Percentiles rank a stretch among this genome's conserved stretches.
These are phyloP conservation scores for Nyctibius bracteatus DNA, from an alignment of 2,113 vertebrate species.

Conservation along the genomic window DNA sequence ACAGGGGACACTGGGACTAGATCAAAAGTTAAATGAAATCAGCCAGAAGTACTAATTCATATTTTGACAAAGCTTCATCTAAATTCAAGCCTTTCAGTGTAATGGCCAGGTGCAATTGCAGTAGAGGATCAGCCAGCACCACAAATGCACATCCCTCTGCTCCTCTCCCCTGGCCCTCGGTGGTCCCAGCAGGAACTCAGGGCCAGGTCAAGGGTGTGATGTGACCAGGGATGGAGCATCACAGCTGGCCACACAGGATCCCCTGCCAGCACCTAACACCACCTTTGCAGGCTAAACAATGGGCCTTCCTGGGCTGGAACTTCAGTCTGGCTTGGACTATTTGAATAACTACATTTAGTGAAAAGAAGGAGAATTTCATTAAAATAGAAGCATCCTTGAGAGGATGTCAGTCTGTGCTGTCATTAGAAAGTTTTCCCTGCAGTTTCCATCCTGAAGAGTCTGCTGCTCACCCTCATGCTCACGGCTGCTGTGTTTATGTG, in stretches of 20 bases:
- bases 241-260: neutral
- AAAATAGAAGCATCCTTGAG: neutral
- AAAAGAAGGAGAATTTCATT: neutral
- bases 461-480: neutral
- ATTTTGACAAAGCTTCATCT: slow-evolving; percentile 37
- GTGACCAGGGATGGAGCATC: neutral
- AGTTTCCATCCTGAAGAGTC: neutral
- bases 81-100: neutral
- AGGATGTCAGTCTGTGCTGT: neutral
- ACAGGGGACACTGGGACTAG: neutral
- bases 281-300: neutral
- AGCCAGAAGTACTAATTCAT: slow-evolving; percentile 5
- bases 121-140: neutral
- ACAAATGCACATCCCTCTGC: neutral
- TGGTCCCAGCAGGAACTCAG: neutral
- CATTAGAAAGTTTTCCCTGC: neutral
- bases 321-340: neutral
- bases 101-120: neutral
- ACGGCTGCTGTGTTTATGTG: neutral
- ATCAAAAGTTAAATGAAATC: neutral
- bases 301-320: neutral
- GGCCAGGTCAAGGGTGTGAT: accelerated
- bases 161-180: accelerated
- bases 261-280: accelerated
- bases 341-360: neutral